A percentile compares a stretch with the other conserved stretches of the same genome.
phyloP scores from a whole-genome alignment of 2,888 invertebrate species.

The Fragum fragum region DNA sequence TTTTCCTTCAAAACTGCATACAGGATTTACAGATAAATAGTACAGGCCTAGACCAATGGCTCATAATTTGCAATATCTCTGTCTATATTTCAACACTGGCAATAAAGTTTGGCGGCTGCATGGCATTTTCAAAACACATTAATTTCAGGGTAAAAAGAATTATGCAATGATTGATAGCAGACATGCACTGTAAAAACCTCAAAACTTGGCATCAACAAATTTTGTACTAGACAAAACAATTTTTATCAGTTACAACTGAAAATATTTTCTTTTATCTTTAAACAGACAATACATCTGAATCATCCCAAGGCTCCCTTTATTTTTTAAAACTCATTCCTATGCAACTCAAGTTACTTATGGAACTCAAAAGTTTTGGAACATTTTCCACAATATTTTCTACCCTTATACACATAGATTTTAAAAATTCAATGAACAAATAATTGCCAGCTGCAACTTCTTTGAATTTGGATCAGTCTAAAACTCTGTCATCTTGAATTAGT shows the following conservation, averaged over 20 bases:
- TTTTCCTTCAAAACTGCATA: no score
- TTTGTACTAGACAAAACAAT: constrained; percentile 24
- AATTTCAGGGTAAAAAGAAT: constrained; percentile 1
- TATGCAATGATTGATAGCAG: constrained; percentile 10
- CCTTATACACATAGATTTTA: no score
- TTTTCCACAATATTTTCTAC: no score
- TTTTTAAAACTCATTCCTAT: no score
- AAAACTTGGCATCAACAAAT: constrained; percentile 21
- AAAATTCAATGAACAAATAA: no score
- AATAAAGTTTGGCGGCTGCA: constrained; percentile 4
- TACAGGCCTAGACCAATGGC: neutral
- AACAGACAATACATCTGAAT: neutral
- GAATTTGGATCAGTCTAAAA: no score
- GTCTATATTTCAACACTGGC: neutral
- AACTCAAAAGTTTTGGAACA: no score
- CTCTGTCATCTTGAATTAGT: no score
- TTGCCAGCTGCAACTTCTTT: no score
- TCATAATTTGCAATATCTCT: constrained; percentile 2
- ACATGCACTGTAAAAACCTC: constrained; percentile 12
- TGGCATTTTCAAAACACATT: constrained; percentile 3
- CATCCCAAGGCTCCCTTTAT: no score
- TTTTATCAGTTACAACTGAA: neutral
- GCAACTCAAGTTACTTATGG: no score
- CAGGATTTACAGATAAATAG: no score
- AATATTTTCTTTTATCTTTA: neutral